A percentile compares a stretch with the other conserved stretches of the same genome.
These are phyloP conservation scores for Procavia capensis DNA, from an alignment of 2,113 vertebrate species.

Conservation along the genomic window DNA sequence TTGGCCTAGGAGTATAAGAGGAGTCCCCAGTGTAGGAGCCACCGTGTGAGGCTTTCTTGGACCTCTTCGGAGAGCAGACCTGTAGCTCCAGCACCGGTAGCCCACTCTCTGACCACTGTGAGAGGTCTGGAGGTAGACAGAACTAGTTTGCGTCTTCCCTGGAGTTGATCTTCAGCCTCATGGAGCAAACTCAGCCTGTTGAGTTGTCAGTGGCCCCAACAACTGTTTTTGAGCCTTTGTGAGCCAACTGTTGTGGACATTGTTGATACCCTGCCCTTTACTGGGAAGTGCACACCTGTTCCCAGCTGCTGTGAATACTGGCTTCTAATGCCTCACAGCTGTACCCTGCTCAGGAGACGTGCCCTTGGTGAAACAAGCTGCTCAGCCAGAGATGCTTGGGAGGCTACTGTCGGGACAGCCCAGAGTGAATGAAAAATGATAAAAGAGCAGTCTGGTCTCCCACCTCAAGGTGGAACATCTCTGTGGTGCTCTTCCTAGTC, in stretches of 20 bases:
- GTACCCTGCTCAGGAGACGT: background rate
- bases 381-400: background rate
- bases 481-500: background rate
- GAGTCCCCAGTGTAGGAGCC: accelerated
- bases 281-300: accelerated
- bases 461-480: background rate
- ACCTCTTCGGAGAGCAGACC: background rate
- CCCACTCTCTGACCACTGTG: background rate
- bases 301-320: background rate
- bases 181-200: background rate
- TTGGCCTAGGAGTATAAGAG: background rate
- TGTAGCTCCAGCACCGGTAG: background rate
- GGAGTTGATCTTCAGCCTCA: background rate
- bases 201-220: background rate
- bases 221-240: accelerated
- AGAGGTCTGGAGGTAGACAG: background rate
- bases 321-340: background rate
- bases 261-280: background rate
- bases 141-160: background rate
- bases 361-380: too few relatives aligned
- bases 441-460: background rate
- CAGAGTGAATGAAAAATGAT: background rate
- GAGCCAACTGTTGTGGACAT: background rate
- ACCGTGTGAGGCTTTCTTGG: accelerated
- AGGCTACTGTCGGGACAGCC: background rate